Conservation (phyloP, 2,888 invertebrate genomes). For the Beris chalybata region DNA sequence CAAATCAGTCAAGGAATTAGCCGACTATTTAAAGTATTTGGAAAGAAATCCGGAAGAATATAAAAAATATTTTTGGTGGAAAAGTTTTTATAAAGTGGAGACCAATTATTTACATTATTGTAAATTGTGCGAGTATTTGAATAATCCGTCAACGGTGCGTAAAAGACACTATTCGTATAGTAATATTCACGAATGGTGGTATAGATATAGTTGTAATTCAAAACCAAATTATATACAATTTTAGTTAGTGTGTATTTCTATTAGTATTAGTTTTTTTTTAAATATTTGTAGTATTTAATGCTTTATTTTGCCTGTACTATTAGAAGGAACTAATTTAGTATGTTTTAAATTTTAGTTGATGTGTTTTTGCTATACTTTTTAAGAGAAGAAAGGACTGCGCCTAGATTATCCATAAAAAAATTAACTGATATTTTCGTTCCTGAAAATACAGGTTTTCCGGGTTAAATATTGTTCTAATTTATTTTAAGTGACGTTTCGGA, state of each 20-base stretch:
- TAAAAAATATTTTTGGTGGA: slow-evolving; percentile 69
- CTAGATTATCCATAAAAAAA: too few species aligned
- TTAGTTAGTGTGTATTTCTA: not conserved
- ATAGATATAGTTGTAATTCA: slow-evolving; percentile 3
- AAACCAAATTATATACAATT: slow-evolving; percentile 23
- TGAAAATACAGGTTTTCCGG: too few species aligned
- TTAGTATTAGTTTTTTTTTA: not conserved
- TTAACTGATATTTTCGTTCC: too few species aligned
- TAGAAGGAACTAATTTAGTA: too few species aligned
- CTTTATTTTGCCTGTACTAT: too few species aligned
- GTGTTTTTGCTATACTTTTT: too few species aligned
- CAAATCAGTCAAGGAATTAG: slow-evolving; percentile 60
- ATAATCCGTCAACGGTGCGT: slow-evolving; percentile 19
- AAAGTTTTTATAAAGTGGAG: slow-evolving; percentile 58
- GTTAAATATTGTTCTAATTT: too few species aligned
- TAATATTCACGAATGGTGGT: slow-evolving; percentile 28
- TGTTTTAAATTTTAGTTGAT: too few species aligned
- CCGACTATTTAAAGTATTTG: slow-evolving; percentile 58
- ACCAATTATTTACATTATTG: slow-evolving; percentile 44
- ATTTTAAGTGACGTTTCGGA: too few species aligned
- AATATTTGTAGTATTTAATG: too few species aligned
- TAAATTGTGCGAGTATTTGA: slow-evolving; percentile 30
- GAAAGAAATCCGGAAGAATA: slow-evolving; percentile 60
- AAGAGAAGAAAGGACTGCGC: too few species aligned
- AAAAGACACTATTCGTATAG: slow-evolving; percentile 31